Base-by-base conservation (phyloP, 2,113 vertebrate genomes). In the Gambusia holbrooki region DNA sequence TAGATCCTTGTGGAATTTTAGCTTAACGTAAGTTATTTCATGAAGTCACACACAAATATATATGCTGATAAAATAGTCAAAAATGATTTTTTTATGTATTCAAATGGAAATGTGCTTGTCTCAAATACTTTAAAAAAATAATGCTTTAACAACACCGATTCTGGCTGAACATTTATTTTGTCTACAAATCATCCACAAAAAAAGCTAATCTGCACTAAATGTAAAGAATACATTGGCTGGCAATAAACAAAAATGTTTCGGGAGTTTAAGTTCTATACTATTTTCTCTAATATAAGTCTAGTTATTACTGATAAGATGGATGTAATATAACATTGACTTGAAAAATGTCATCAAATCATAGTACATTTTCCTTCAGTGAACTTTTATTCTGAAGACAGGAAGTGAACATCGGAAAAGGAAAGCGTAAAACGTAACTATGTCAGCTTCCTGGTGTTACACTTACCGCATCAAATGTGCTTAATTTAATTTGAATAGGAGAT, bases 311-410 rank as follows among this genome's bases (percentile, higher is more conserved):
- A 54, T 42, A 42, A 14, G 4, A 42, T 13, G 15, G 40, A 37
- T 37, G 11, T 10, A 2, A 37, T 37, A 37, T 37, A 37, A 37
- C 35, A 11, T 10, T 37, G 35, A 37, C 35, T 42, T 42, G 40
- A 42, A 42, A 42, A 42, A 42, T 14, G 14, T 15, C 4, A 42
- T 42, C 35, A 37, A 37, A 11, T 42, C 40, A 42, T 15, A 42
- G 12, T 42, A 42, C 13, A 42, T 42, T 14, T 42, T 15, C 13
- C 3, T 42, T 64, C 10, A 32, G 14, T 37, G 30, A 63, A 5
- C 62, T 29, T 80, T 91, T 80, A 80, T 84, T 84, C 3, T 84
- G 82, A 71, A 87, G 48, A 54, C 48, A 54, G 48, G 48, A 54
- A 54, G 48, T 54, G 45, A 48, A n/a, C 51, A n/a, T 10, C 25